Conservation (phyloP, 2,888 invertebrate species). For the Parnassius mnemosyne region DNA sequence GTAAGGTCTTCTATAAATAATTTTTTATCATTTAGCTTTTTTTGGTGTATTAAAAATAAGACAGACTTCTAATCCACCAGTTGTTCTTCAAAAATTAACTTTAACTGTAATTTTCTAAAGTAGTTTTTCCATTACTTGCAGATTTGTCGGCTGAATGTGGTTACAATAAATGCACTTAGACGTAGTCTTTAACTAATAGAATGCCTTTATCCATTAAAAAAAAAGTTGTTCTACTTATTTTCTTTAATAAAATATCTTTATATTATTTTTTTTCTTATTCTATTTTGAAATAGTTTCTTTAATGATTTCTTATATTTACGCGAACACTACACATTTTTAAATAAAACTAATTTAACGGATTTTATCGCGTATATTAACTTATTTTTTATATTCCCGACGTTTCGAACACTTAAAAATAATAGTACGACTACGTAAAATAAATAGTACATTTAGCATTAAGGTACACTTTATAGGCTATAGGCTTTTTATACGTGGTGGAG, state of each 20-base stretch:
- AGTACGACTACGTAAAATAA: too few relatives aligned
- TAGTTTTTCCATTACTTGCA: neutral
- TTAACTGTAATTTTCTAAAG: neutral
- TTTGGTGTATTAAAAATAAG: conserved; percentile 1
- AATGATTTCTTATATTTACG: too few relatives aligned
- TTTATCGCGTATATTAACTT: too few relatives aligned
- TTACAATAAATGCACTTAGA: conserved; percentile 7
- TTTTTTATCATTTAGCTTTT: neutral
- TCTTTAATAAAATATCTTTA: neutral
- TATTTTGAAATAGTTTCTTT: too few relatives aligned
- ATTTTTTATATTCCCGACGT: too few relatives aligned
- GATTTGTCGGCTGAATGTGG: conserved; percentile 4
- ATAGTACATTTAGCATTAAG: too few relatives aligned
- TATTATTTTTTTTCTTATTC: too few relatives aligned
- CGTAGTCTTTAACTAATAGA: neutral
- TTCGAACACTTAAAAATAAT: too few relatives aligned
- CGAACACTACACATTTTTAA: too few relatives aligned
- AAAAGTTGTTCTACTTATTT: neutral
- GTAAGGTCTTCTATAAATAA: neutral
- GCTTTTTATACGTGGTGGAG: too few relatives aligned
- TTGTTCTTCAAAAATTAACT: neutral
- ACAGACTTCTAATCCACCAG: neutral
- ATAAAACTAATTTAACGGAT: too few relatives aligned
- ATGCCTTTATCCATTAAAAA: neutral
- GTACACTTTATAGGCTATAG: too few relatives aligned